Percentiles rank a stretch among this genome's conserved stretches.
Evolutionary conservation across 1,140 invertebrate species (phyloP).

Genomic region (Drosophila auraria): DNA sequence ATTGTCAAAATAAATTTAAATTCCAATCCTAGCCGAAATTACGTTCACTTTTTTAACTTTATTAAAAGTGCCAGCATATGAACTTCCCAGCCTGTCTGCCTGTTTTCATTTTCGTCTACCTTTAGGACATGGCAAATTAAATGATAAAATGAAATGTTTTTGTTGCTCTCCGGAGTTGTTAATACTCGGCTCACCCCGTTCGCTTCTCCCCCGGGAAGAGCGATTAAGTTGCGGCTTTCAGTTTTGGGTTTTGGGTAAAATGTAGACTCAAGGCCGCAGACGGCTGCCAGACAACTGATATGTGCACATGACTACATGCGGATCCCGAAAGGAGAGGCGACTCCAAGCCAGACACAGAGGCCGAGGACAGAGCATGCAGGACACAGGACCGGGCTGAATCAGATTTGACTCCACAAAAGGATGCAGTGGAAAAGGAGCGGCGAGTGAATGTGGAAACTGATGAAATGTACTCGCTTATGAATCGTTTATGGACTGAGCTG

Average conservation of each 20-base stretch:
- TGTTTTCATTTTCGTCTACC: conserved; percentile 40
- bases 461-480: conserved; percentile 74
- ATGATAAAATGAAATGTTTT: conserved; percentile 42
- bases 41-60: conserved; percentile 15
- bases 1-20: background rate
- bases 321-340: conserved; percentile 43
- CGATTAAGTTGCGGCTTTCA: conserved; percentile 80
- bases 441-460: conserved; percentile 41
- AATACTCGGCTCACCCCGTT: conserved; percentile 26
- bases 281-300: conserved; percentile 84
- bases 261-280: conserved; percentile 77
- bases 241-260: conserved; percentile 51
- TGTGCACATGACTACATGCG: conserved; percentile 76
- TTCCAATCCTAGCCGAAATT: background rate
- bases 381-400: conserved; percentile 47
- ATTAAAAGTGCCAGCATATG: conserved; percentile 14
- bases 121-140: conserved; percentile 57
- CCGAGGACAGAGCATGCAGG: conserved; percentile 44
- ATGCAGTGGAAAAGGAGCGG: conserved; percentile 43
- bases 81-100: conserved; percentile 5
- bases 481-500: conserved; percentile 37
- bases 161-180: conserved; percentile 49
- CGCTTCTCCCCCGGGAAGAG: conserved; percentile 25
- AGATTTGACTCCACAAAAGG: conserved; percentile 63
- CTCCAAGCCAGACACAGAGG: conserved; percentile 51